Conservation (phyloP, 1,140 invertebrate genomes). For the Hesperophylax magnus region DNA sequence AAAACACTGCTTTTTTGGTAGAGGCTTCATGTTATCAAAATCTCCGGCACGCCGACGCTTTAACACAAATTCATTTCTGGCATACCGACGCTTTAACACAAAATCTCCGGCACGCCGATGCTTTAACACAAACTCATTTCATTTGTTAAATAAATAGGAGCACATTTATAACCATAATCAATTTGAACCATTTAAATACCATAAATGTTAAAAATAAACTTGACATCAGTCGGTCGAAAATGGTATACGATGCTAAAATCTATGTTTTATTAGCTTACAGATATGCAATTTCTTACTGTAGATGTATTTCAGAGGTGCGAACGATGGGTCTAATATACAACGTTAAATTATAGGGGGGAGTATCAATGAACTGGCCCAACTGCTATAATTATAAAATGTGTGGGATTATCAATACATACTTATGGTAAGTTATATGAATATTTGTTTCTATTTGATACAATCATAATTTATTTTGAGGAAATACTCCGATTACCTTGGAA, state of each 20-base stretch:
- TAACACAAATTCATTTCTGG: no score
- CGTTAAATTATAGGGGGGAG: background rate
- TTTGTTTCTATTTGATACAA: constrained; percentile 14
- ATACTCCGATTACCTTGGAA: constrained; percentile 1
- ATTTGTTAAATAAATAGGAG: no score
- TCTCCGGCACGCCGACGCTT: background rate
- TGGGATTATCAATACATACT: constrained; percentile 1
- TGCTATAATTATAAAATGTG: background rate
- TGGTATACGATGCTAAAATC: background rate
- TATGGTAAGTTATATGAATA: background rate
- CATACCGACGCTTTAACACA: no score
- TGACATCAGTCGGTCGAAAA: constrained; percentile 9
- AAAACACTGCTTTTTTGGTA: constrained; percentile 47
- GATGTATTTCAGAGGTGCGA: background rate
- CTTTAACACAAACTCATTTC: no score
- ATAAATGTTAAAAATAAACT: background rate
- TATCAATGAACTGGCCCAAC: background rate
- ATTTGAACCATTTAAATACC: no score
- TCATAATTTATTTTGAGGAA: constrained; percentile 1
- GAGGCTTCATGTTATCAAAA: constrained; percentile 48
- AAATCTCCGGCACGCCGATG: no score
- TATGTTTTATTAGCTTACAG: no score
- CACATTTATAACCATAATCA: no score
- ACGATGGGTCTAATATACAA: background rate
- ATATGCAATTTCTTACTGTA: background rate